These are phyloP conservation scores for Chymomyza costata DNA, from an alignment of 1,140 invertebrate genomes.

Conservation along the genomic window DNA sequence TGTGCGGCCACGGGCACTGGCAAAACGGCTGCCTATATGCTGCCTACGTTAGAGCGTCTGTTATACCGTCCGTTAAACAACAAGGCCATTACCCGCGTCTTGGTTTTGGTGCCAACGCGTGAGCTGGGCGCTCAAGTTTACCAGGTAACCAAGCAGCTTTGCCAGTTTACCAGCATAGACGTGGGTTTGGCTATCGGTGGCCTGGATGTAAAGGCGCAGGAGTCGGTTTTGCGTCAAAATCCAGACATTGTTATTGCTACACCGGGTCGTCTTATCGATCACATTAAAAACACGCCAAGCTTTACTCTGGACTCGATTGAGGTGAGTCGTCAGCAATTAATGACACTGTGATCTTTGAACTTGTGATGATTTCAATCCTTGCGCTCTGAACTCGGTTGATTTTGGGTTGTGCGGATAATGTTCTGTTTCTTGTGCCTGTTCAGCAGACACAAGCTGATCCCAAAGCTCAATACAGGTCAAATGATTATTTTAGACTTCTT, in stretches of 20 bases:
- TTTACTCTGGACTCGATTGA: constrained; percentile 94
- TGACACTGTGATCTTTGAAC: background rate
- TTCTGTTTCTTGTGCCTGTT: constrained; percentile 44
- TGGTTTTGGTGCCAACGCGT: constrained; percentile 96
- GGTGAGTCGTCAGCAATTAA: constrained; percentile 76
- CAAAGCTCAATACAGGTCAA: too few relatives aligned
- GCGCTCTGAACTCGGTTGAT: constrained; percentile 65
- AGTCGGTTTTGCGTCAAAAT: constrained; percentile 89
- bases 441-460: constrained; percentile 51
- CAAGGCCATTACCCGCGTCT: constrained; percentile 86
- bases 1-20: constrained; percentile 93
- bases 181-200: constrained; percentile 92
- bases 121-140: constrained; percentile 96
- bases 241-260: constrained; percentile 99
- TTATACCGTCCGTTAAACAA: constrained; percentile 84
- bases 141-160: constrained; percentile 92
- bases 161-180: constrained; percentile 90
- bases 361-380: constrained; percentile 68
- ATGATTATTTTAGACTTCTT: too few relatives aligned
- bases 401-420: constrained; percentile 29
- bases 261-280: constrained; percentile 96
- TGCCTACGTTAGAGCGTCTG: constrained; percentile 96
- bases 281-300: constrained; percentile 82
- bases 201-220: constrained; percentile 94
- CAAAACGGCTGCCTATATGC: constrained; percentile 99